A percentile compares a stretch with the other conserved stretches of the same genome.
These are phyloP conservation scores for Tachina lurida DNA, from an alignment of 2,888 invertebrate genomes.

Conservation along the genomic window DNA sequence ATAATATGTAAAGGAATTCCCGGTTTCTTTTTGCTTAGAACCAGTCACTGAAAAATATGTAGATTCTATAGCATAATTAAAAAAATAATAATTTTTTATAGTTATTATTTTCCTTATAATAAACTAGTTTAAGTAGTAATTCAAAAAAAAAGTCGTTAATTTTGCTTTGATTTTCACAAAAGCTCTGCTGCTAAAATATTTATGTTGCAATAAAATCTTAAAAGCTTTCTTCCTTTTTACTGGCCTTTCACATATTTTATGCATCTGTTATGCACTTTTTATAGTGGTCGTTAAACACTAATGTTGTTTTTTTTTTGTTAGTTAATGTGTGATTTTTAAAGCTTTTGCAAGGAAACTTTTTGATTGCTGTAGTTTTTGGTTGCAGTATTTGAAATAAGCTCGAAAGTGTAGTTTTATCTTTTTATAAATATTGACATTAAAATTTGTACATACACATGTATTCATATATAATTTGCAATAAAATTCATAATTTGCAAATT, in stretches of 20 bases:
- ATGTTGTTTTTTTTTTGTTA: neutral
- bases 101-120: neutral
- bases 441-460: too few relatives aligned
- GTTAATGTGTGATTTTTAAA: constrained; percentile 12
- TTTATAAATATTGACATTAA: neutral
- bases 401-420: neutral
- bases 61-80: neutral
- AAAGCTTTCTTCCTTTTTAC: constrained; percentile 39
- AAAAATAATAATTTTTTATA: neutral
- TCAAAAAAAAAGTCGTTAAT: constrained; percentile 15
- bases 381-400: constrained; percentile 25
- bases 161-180: neutral
- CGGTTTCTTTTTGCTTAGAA: neutral
- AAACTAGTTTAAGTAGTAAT: neutral
- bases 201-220: constrained; percentile 54
- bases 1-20: constrained; percentile 48
- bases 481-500: too few relatives aligned
- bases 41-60: neutral
- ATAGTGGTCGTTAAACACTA: constrained; percentile 32
- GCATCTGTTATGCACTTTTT: constrained; percentile 57
- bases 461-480: too few relatives aligned
- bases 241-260: constrained; percentile 34
- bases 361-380: constrained; percentile 3
- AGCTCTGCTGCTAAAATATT: constrained; percentile 29
- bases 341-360: constrained; percentile 43